Evolutionary conservation across 2,113 vertebrate species (phyloP), one percentile per base, ranked within the genome.

Genomic region (Scatophagus argus): DNA sequence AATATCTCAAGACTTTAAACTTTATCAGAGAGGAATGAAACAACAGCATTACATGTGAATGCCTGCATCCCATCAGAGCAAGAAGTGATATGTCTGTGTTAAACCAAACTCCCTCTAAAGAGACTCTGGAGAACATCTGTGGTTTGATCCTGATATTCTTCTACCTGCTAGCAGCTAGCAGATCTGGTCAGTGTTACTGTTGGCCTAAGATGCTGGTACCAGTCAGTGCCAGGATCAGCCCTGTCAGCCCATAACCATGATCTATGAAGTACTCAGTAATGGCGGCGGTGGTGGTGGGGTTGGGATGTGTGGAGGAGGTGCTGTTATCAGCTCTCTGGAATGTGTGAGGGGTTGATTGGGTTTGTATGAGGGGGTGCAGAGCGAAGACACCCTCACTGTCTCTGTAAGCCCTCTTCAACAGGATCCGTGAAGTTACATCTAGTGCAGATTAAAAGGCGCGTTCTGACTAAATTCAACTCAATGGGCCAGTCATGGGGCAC

Each of bases 241-340:
- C 69, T 44, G 84, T 64, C 60, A 29, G 25, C 39, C 55, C 47
- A 29, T 77, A 81, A 78, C 72, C 55, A 32, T 91, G 90, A 93
- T 89, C 81, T 85, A 90, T 89, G 81, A 77, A 77, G 74, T 81
- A 81, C 52, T 87, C 29, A 29, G 71, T 56, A 56, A 78, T 0
- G 32, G 25, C 23, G 51, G 64, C 36, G 68, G 73, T 44, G 32
- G 62, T 41, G 67, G 34, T 10, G 51, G 39, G 68, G 73, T 44
- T 38, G 62, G 46, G 67, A 34, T 10, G 51, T 64, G 64, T 56
- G 74, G 25, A 14, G 85, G 82, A 84, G 79, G 81, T 52, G 63
- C 74, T 52, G 70, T 63, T 92, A 92, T 93, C 93, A 88, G 60
- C 62, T 43, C 82, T 23, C 29, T 85, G 93, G 91, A 93, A 93